A percentile compares a stretch with the other conserved stretches of the same genome.
Conservation (phyloP, 2,888 invertebrate species). For the Eupithecia centaureata region DNA sequence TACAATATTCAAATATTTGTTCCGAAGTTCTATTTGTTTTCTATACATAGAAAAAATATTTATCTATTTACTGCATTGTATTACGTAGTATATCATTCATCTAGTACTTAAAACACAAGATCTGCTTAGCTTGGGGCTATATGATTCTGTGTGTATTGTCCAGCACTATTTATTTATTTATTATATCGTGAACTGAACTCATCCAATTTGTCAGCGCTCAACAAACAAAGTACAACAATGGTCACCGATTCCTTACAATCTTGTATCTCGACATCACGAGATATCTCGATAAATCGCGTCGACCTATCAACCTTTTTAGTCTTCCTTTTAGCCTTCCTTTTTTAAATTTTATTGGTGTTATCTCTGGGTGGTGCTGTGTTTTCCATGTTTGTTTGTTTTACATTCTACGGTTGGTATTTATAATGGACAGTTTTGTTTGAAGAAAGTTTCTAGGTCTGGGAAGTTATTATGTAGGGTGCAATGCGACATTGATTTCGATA, state of each 20-base stretch:
- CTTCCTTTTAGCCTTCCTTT: constrained; percentile 60
- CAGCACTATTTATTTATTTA: no score
- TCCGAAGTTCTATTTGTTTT: no score
- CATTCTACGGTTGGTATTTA: constrained; percentile 35
- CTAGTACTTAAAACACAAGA: no score
- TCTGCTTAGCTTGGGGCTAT: no score
- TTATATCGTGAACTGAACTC: background rate
- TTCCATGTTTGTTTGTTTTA: constrained; percentile 54
- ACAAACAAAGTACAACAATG: constrained; percentile 45
- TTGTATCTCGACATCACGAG: constrained; percentile 62
- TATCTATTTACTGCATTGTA: no score
- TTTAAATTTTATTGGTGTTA: constrained; percentile 73
- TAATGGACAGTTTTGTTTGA: constrained; percentile 28
- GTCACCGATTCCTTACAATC: constrained; percentile 47
- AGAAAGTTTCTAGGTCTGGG: constrained; percentile 25
- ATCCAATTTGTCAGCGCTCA: constrained; percentile 33
- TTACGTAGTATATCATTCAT: no score
- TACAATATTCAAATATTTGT: no score
- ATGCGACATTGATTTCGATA: background rate
- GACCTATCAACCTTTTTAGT: constrained; percentile 66
- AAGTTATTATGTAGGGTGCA: background rate
- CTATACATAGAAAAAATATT: no score
- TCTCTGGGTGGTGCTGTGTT: constrained; percentile 78
- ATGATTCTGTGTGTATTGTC: no score
- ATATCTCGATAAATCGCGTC: constrained; percentile 76